Base-by-base conservation (phyloP, 1,140 invertebrate genomes). In the Doryteuthis pealeii region DNA sequence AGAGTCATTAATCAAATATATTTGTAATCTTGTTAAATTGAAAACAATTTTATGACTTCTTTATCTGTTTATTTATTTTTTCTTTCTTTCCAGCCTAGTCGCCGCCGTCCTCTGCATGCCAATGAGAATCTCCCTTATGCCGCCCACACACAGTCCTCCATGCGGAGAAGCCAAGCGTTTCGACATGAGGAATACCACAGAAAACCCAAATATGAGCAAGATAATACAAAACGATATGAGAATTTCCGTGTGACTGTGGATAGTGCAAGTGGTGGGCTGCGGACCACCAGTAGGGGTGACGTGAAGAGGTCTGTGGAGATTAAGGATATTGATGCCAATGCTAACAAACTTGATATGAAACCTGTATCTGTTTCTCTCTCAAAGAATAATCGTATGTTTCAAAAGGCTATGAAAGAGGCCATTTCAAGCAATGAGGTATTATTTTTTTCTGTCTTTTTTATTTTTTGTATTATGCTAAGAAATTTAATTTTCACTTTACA, bases 321-420 rank as follows among this genome's bases (percentile, higher is more conserved):
- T 8, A 28, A 28, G 18, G 54, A 62, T 62, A 62, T 15, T 62
- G 26, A 62, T 62, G 54, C 54, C 18, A 49, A 49, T 49, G 12
- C 12, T 22, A 62, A 62, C 18, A 62, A 62, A 18, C 54, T n/a
- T 62, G 54, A 62, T 22, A 12, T 8, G 18, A 62, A 62, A 22
- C 26, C 54, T 62, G 54, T 62, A 6, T n/a, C 26, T 22, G 6
- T 62, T 22, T 62, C 54, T 1, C 5, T 62, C 18, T 62, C 54
- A 5, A 62, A 62, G 54, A 62, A 28, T 18, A 62, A 62, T 62
- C 54, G 54, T 62, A 28, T 62, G 54, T 62, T 62, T 62, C 22
- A 62, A 28, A 62, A 62, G 26, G 54, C 54, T 6, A 28, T 62
- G 22, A 62, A 62, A 62, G 54, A 62, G 1, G 35, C 35, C 35